Percentiles rank a stretch among this genome's conserved stretches.
phyloP scores from a whole-genome alignment of 2,113 vertebrate genomes.

The Varanus komodoensis region DNA sequence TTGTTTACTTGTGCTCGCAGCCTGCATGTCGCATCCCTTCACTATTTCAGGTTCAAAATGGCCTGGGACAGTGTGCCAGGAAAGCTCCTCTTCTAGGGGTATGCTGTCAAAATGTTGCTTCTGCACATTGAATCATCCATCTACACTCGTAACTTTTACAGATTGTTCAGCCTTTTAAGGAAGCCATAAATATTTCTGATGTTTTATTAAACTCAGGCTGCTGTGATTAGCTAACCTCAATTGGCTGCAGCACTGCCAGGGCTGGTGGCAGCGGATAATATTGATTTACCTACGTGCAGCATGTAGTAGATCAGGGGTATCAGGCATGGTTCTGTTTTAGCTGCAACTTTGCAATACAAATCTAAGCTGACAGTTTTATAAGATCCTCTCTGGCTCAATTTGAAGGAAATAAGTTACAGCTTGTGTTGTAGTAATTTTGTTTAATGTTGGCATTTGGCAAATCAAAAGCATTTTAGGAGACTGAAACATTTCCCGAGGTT shows the following conservation, averaged over 20 bases:
- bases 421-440: constrained; percentile 48
- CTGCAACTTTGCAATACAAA: constrained; percentile 52
- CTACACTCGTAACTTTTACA: constrained; percentile 34
- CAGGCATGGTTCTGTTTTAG: constrained; percentile 50
- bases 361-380: constrained; percentile 51
- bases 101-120: constrained; percentile 42
- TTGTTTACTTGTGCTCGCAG: not conserved
- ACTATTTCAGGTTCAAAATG: constrained; percentile 9
- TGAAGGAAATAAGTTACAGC: constrained; percentile 47
- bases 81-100: not conserved
- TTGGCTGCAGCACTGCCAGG: constrained; percentile 27
- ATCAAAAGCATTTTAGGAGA: constrained; percentile 48
- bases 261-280: not conserved
- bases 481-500: constrained; percentile 49
- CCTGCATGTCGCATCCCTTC: constrained; percentile 29
- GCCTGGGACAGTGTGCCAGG: constrained; percentile 26
- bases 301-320: constrained; percentile 28
- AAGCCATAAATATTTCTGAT: constrained; percentile 58
- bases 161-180: constrained; percentile 49
- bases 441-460: constrained; percentile 35
- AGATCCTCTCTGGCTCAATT: constrained; percentile 50
- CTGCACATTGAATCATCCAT: constrained; percentile 45
- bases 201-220: constrained; percentile 45
- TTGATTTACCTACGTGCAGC: constrained; percentile 25
- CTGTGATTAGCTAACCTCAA: constrained; percentile 37